These are phyloP conservation scores for Anthoscopus minutus DNA, from an alignment of 2,113 vertebrate species.

Conservation along the genomic window DNA sequence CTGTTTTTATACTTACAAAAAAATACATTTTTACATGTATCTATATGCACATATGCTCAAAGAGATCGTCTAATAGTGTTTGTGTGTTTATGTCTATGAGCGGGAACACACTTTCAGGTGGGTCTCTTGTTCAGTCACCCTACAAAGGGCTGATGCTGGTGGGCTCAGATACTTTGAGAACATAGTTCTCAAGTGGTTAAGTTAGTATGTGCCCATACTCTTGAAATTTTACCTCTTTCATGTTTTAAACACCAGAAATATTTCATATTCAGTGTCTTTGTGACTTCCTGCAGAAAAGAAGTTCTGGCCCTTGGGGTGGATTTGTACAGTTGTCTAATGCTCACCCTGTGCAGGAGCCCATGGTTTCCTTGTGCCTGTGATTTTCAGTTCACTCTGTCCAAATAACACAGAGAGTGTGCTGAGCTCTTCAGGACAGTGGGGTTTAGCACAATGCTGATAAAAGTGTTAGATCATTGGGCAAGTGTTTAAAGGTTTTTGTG, in stretches of 20 bases:
- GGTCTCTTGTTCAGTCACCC: not conserved
- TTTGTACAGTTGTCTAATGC: not conserved
- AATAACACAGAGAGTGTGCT: not conserved
- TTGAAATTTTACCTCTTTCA: not conserved
- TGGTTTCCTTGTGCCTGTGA: not conserved
- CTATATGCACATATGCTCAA: not conserved
- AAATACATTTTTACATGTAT: not conserved
- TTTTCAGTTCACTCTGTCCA: not conserved
- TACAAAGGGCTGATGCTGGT: not conserved
- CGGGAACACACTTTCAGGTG: not conserved
- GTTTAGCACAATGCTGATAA: not conserved
- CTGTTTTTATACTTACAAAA: not conserved
- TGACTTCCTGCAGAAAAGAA: not conserved
- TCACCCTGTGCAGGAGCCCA: not conserved
- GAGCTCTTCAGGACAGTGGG: not conserved
- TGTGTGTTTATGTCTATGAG: not conserved
- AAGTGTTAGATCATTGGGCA: not conserved
- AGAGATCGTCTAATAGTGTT: not conserved
- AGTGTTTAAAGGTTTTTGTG: not conserved
- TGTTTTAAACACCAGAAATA: not conserved
- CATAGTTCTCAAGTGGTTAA: not conserved
- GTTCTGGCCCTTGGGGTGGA: not conserved
- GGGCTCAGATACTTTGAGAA: not conserved
- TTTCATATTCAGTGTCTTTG: not conserved
- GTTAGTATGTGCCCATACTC: not conserved